Base-by-base conservation (phyloP, 1,140 invertebrate species). In the Atta cephalotes region DNA sequence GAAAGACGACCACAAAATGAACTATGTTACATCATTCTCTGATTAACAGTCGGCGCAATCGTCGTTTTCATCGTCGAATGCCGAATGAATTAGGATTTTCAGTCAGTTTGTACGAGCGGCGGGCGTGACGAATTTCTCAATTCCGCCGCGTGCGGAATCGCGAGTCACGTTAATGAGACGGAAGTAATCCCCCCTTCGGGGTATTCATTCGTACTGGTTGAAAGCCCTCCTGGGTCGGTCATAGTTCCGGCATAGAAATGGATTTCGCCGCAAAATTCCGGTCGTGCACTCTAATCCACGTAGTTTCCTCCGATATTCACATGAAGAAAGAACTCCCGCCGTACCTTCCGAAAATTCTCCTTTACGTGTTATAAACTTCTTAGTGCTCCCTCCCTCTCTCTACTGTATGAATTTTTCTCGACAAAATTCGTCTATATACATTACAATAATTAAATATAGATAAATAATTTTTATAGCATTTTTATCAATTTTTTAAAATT, bases 231-330 rank as follows among this genome's bases (percentile, higher is more conserved):
- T 25, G 88, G 88, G 85, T 90, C 88, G 89, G 89, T 84, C 88
- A 90, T 90, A 86, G 88, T 89, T 89, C 88, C 88, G 88, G 77
- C 71, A 65, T 58, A 87, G 88, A 65, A 90, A 90, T 90, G 88
- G 89, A 89, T 90, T 89, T 87, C 85, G 51, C 89, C 89, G 85
- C 88, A 88, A 89, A 79, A 90, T 89, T 90, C 85, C 89, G 72
- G 85, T 89, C 89, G 88, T 80, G 85, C 89, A 74, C 78, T 90
- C 77, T 90, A 90, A 90, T 90, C 84, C 88, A 78, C 88, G 58
- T 82, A 82, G 88, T 89, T 76, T 72, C 86, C 72, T 71, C 77
- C 84, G 77, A 87, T 88, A 86, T 86, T 77, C 88, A 89, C 65
- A 70, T 82, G 68, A 51, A 86, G 76, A 56, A 86, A 76, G 70